A percentile compares a stretch with the other conserved stretches of the same genome.
These are phyloP conservation scores for Acronicta psi DNA, from an alignment of 2,888 invertebrate species.

Conservation along the genomic window DNA sequence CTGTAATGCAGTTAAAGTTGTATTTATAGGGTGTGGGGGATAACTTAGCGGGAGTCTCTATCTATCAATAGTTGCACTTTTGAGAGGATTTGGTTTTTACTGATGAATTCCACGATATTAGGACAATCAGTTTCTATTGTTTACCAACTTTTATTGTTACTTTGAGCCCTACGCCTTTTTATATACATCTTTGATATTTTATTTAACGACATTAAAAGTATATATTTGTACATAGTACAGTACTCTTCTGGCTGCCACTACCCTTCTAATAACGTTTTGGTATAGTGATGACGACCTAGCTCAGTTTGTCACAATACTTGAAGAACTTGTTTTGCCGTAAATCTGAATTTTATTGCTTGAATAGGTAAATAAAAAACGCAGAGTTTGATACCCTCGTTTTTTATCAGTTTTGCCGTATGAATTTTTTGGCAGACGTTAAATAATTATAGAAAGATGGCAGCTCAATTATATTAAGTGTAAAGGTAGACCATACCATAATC, in stretches of 20 bases:
- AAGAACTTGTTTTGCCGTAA: constrained; percentile 32
- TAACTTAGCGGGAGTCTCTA: constrained; percentile 35
- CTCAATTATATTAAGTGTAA: too few relatives aligned
- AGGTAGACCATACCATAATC: not conserved
- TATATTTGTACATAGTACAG: constrained; percentile 6
- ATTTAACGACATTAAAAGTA: constrained; percentile 24
- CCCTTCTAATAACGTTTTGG: constrained; percentile 26
- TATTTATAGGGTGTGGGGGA: constrained; percentile 22
- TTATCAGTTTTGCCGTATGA: constrained; percentile 22
- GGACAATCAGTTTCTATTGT: not conserved
- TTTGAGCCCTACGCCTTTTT: too few relatives aligned
- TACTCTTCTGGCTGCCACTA: constrained; percentile 19
- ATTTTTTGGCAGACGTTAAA: too few relatives aligned
- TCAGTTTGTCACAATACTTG: constrained; percentile 34
- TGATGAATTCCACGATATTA: not conserved
- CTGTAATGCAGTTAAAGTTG: constrained; percentile 66
- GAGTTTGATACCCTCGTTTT: constrained; percentile 44
- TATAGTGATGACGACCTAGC: constrained; percentile 17
- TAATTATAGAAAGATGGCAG: constrained; percentile 15
- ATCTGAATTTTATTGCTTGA: constrained; percentile 31
- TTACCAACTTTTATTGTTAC: not conserved
- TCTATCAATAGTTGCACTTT: constrained; percentile 30
- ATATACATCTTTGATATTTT: constrained; percentile 30
- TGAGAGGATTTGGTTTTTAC: constrained; percentile 10
- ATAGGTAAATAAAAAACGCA: constrained; percentile 24